Evolutionary conservation across 2,888 invertebrate species (phyloP).

Genomic region (Agrochola litura): DNA sequence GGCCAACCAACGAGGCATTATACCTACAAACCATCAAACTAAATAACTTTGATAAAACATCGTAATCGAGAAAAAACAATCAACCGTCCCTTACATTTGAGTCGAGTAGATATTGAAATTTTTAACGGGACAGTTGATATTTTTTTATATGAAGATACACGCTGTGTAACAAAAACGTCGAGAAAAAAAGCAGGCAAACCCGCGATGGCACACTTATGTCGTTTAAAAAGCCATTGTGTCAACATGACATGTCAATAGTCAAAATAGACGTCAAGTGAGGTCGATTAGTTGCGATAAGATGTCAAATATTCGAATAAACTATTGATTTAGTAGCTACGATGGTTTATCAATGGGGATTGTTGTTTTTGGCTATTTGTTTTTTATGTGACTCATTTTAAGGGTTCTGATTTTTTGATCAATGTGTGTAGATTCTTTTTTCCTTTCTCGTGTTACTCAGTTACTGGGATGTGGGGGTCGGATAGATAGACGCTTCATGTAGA

Average conservation of each 20-base stretch:
- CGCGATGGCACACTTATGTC: slow-evolving; percentile 3
- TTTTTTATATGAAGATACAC: too few relatives aligned
- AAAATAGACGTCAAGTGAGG: slow-evolving; percentile 62
- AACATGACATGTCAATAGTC: slow-evolving; percentile 58
- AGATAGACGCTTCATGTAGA: too few relatives aligned
- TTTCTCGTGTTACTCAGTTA: neutral
- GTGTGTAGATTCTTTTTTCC: neutral
- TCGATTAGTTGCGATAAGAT: slow-evolving; percentile 58
- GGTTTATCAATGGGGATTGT: slow-evolving; percentile 41
- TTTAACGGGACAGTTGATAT: too few relatives aligned
- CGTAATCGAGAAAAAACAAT: too few relatives aligned
- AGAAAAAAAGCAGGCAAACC: neutral
- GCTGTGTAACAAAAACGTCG: too few relatives aligned
- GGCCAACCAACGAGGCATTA: neutral
- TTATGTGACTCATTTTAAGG: neutral
- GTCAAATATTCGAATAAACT: slow-evolving; percentile 54
- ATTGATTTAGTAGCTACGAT: slow-evolving; percentile 58
- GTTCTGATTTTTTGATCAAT: slow-evolving; percentile 1
- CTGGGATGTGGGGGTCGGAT: neutral
- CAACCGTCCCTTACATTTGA: too few relatives aligned
- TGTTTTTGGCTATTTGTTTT: slow-evolving; percentile 20
- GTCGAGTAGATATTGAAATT: too few relatives aligned
- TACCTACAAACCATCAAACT: too few relatives aligned
- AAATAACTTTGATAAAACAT: too few relatives aligned
- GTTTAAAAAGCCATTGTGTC: slow-evolving; percentile 37